These are phyloP conservation scores for Brenthis daphne DNA, from an alignment of 2,888 invertebrate genomes.

Conservation along the genomic window DNA sequence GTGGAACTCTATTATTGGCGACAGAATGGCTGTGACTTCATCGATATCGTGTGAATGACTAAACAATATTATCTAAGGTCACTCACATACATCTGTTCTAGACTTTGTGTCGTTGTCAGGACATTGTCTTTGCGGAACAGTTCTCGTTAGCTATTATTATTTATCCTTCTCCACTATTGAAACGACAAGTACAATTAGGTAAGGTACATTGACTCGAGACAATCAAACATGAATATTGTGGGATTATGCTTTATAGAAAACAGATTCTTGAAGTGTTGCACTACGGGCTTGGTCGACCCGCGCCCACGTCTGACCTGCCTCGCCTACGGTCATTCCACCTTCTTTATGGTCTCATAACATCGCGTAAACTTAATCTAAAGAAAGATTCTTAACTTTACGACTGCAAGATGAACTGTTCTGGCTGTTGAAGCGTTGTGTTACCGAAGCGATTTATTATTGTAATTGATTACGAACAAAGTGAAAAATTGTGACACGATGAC, in stretches of 20 bases:
- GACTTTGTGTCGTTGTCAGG: slow-evolving; percentile 18
- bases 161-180: neutral
- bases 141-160: neutral
- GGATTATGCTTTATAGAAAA: slow-evolving; percentile 21
- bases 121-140: slow-evolving; percentile 20
- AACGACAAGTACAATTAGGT: neutral
- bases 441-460: slow-evolving; percentile 50
- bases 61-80: slow-evolving; percentile 33
- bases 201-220: slow-evolving; percentile 6
- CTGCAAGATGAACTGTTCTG: slow-evolving; percentile 46
- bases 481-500: slow-evolving; percentile 5
- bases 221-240: slow-evolving; percentile 16
- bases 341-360: slow-evolving; percentile 61
- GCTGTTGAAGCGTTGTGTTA: slow-evolving; percentile 32
- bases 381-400: slow-evolving; percentile 64
- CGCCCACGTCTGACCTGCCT: slow-evolving; percentile 55
- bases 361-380: slow-evolving; percentile 63
- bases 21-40: slow-evolving; percentile 29
- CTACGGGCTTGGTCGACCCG: slow-evolving; percentile 41
- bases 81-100: slow-evolving; percentile 17
- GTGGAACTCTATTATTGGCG: slow-evolving; percentile 20
- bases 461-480: slow-evolving; percentile 33
- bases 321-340: slow-evolving; percentile 52
- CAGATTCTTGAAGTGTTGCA: slow-evolving; percentile 22
- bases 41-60: slow-evolving; percentile 20